Base-by-base conservation (phyloP, 2,797 vertebrate species). In the Bovichtus diacanthus region DNA sequence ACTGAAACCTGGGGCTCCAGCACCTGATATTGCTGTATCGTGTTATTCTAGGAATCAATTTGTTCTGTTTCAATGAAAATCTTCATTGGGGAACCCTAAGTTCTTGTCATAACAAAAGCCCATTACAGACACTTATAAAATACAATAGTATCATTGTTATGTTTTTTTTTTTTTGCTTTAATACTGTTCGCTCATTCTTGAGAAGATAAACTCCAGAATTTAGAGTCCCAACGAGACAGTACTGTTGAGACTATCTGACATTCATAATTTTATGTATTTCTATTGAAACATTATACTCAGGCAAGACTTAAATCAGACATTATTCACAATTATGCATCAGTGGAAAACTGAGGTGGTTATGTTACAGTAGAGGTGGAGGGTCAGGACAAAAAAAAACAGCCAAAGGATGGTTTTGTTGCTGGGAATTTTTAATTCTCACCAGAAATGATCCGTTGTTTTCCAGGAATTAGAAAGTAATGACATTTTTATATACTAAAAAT, bases 131-230 rank as follows among this genome's bases (percentile, higher is more conserved):
- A 70, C 38, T 44, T 34, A 55, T 53, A 51, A 62, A 75, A 64
- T 19, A 83, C 61, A 88, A 84, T 58, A 41, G 38, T 46, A 38
- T 44, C 56, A 64, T 78, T 87, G 70, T 83, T 74, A n/a, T 31
- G 39, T 62, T 78, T 55, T 38, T 70, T 43, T 56, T 34, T 59
- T 47, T 7, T 34, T 34, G 34, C 34, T 31, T 34, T 34, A 7
- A 34, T 34, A 34, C 34, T 9, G 31, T 31, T 34, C 31, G 8
- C 9, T 34, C n/a, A n/a, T n/a, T n/a, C n/a, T 34, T 34, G 31
- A 34, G 31, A 31, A 34, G 31, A 34, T 7, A 34, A 34, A 34
- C 31, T 34, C 31, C 7, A 6, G 34, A 34, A 34, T 31, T 34
- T 31, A 34, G 31, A 62, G 58, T 80, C 64, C 82, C 70, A 64